Base-by-base conservation (phyloP, 2,888 invertebrate genomes). In the Sepiola atlantica region DNA sequence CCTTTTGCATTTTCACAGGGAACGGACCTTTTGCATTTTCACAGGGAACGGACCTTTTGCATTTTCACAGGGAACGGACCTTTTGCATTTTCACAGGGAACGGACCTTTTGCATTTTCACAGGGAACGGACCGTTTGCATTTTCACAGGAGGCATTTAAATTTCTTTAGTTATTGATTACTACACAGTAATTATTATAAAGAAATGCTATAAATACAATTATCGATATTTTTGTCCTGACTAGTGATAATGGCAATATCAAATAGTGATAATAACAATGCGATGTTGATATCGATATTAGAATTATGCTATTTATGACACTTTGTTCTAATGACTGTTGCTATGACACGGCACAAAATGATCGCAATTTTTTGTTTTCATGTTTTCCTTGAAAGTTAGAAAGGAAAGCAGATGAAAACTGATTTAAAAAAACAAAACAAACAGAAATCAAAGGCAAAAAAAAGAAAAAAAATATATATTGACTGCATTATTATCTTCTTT, bases 271-370 rank as follows among this genome's bases (percentile, higher is more conserved):
- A n/a, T 16, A 77, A 32, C n/a, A 77, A 16, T n/a, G 32, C 14
- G 16, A 77, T 77, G n/a, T n/a, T 77, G 77, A 77, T 77, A 77
- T 1, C 18, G n/a, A n/a, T 32, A 77, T 77, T 10, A 77, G n/a
- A 77, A 77, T 77, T 0, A 77, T 77, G n/a, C 16, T 77, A 16
- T 77, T 77, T 77, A 77, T 77, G 32, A 77, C 32, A 18, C 77
- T 77, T n/a, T n/a, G n/a, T n/a, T 77, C 77, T n/a, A 77, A 77
- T 77, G 77, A 77, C 77, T 77, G 77, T 77, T 77, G 77, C 77
- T 77, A 77, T 77, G 77, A 77, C n/a, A 77, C 77, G 16, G 77
- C 16, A 45, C 45, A n/a, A 77, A 77, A 77, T 32, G 77, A 16
- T 32, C n/a, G n/a, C n/a, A 77, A 77, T 77, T 12, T 77, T 77